These are phyloP conservation scores for Drosophila persimilis DNA, from an alignment of 1,140 invertebrate genomes.

Conservation along the genomic window DNA sequence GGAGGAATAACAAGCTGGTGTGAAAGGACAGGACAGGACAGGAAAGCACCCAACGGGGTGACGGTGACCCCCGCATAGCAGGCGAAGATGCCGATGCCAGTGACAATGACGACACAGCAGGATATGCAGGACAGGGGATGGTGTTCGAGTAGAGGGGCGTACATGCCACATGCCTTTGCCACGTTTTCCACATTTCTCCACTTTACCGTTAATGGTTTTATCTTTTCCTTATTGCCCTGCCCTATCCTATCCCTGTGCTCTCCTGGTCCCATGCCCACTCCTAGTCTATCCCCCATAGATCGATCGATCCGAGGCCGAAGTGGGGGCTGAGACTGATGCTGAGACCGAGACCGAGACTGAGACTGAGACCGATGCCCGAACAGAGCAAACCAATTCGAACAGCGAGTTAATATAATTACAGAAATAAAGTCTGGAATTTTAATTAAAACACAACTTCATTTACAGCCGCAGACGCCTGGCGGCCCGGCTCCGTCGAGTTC, in stretches of 20 bases:
- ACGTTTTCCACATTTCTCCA: conserved; percentile 77
- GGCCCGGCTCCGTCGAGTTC: conserved; percentile 15
- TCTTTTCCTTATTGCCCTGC: conserved; percentile 55
- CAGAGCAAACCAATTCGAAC: conserved; percentile 60
- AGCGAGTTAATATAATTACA: conserved; percentile 82
- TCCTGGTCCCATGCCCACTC: neutral
- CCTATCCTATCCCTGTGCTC: neutral
- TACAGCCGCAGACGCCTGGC: conserved; percentile 74
- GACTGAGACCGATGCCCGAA: conserved; percentile 17
- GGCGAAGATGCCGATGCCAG: conserved; percentile 51
- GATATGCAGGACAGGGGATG: conserved; percentile 40
- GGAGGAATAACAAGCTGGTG: neutral
- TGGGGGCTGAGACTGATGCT: conserved; percentile 8
- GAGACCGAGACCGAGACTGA: conserved; percentile 9
- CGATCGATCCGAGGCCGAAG: conserved; percentile 50
- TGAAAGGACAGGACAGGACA: too few species aligned
- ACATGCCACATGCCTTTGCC: conserved; percentile 70
- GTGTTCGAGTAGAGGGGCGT: conserved; percentile 13
- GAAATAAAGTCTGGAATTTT: conserved; percentile 82
- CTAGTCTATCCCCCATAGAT: conserved; percentile 35
- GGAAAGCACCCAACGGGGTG: conserved; percentile 23
- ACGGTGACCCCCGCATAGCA: conserved; percentile 21
- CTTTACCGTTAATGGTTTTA: conserved; percentile 76
- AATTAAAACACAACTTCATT: conserved; percentile 82
- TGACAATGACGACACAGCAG: conserved; percentile 72